A percentile compares a stretch with the other conserved stretches of the same genome.
phyloP scores from a whole-genome alignment of 2,113 vertebrate genomes.

The Nycticryphes semicollaris region DNA sequence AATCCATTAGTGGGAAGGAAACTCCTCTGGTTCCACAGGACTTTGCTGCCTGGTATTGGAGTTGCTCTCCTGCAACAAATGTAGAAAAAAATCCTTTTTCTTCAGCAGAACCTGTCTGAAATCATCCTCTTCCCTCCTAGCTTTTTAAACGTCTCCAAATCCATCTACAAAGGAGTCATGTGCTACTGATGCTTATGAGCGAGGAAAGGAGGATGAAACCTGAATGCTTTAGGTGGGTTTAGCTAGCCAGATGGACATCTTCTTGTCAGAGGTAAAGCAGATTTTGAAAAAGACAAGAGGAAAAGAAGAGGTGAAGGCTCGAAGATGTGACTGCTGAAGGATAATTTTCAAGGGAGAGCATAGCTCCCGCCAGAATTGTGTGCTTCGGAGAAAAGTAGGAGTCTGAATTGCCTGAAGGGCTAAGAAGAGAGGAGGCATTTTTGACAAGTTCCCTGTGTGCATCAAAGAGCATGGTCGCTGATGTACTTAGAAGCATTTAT shows the following conservation, averaged over 20 bases:
- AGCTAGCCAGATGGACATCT: background rate
- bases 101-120: background rate
- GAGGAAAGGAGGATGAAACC: background rate
- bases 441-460: background rate
- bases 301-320: background rate
- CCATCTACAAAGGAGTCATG: background rate
- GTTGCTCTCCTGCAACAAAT: background rate
- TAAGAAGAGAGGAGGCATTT: background rate
- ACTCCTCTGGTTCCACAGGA: background rate
- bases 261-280: background rate
- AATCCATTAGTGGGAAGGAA: background rate
- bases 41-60: fast-evolving
- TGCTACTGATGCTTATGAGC: background rate
- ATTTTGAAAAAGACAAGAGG: background rate
- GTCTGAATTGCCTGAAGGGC: background rate
- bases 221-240: background rate
- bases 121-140: background rate
- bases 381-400: background rate
- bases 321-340: background rate
- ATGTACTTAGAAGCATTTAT: background rate
- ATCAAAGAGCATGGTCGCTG: background rate
- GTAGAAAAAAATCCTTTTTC: background rate
- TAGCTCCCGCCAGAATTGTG: background rate
- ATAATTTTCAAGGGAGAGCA: background rate
- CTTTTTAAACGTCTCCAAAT: background rate